A percentile compares a stretch with the other conserved stretches of the same genome.
Evolutionary conservation across 2,113 vertebrate genomes (phyloP).

Genomic region (Phalacrocorax brasilianus): DNA sequence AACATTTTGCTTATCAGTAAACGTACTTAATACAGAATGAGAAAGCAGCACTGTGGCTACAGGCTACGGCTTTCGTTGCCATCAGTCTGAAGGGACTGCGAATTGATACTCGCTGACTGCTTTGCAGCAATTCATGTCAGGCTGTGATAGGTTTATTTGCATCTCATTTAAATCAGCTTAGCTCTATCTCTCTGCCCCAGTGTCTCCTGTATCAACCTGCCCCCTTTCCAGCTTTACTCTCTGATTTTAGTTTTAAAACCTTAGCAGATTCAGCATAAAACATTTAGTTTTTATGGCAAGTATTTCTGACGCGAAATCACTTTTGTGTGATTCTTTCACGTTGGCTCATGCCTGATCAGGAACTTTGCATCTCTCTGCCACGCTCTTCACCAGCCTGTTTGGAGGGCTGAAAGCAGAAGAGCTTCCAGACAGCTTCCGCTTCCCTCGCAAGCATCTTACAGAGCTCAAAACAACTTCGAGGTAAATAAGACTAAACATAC

Average conservation of each 20-base stretch:
- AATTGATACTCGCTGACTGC: neutral
- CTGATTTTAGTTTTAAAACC: neutral
- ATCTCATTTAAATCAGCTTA: neutral
- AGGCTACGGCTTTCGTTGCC: neutral
- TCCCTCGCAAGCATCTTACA: neutral
- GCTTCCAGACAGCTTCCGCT: neutral
- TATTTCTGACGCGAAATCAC: neutral
- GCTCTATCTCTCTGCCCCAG: neutral
- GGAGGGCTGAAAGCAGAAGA: neutral
- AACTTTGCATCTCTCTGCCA: neutral
- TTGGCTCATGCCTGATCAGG: neutral
- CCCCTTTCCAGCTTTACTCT: neutral
- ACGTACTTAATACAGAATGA: neutral
- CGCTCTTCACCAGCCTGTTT: neutral
- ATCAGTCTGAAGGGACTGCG: neutral
- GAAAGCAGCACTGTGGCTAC: neutral
- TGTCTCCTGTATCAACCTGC: neutral
- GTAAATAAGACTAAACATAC: neutral
- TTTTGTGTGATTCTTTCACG: neutral
- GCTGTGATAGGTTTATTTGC: neutral
- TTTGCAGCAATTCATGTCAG: neutral
- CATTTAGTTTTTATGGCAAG: fast-evolving
- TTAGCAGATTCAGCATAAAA: neutral
- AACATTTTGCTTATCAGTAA: neutral
- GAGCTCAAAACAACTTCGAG: neutral